Conservation (phyloP, 2,113 vertebrate species). For the Mormyrus lacerda region DNA sequence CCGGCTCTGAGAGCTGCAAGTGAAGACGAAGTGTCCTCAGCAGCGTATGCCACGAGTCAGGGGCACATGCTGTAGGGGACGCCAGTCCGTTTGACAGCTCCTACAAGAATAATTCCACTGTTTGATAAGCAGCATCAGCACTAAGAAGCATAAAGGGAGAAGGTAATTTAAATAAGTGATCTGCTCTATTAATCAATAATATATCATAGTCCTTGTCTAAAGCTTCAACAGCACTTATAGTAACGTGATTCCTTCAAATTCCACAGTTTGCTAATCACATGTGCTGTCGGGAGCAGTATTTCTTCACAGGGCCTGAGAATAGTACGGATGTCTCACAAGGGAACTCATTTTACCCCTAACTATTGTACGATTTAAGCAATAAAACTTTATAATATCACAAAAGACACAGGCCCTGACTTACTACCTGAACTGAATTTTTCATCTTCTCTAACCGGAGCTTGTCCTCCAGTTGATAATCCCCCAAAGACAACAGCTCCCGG, state of each 20-base stretch:
- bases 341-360: not conserved
- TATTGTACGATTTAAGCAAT: slow-evolving; percentile 8
- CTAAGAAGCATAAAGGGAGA: not conserved
- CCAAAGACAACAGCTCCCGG: not conserved
- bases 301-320: not conserved
- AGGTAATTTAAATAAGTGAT: not conserved
- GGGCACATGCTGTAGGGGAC: not conserved
- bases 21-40: not conserved
- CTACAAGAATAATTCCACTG: not conserved
- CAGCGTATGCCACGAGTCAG: not conserved
- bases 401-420: not conserved
- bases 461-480: slow-evolving; percentile 14
- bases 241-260: not conserved
- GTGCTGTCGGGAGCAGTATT: not conserved
- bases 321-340: not conserved
- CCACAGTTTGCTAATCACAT: not conserved
- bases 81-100: not conserved
- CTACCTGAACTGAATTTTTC: slow-evolving; percentile 11
- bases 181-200: not conserved
- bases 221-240: not conserved
- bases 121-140: not conserved
- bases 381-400: not conserved
- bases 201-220: not conserved
- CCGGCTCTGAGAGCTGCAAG: not conserved
- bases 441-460: slow-evolving; percentile 6